Evolutionary conservation across 2,797 vertebrate species (phyloP).

Genomic region (Molossus alvarezi): DNA sequence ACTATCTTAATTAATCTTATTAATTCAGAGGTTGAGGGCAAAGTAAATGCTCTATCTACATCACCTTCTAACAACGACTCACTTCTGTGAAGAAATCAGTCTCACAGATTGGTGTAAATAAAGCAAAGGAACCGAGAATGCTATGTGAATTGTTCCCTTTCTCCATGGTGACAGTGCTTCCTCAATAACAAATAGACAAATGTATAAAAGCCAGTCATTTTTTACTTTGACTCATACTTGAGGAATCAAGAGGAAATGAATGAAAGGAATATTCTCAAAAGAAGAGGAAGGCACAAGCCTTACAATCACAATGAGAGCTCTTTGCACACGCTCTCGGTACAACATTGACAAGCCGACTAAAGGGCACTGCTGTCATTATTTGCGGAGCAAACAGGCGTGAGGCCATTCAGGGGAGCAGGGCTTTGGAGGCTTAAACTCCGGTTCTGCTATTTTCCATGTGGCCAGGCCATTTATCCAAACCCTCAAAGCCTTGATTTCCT

Average conservation of each 20-base stretch:
- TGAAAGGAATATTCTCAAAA: constrained; percentile 6
- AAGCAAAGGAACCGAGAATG: background rate
- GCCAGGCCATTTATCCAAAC: background rate
- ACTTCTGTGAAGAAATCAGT: background rate
- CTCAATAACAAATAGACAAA: constrained; percentile 57
- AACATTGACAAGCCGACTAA: background rate
- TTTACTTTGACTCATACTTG: constrained; percentile 65
- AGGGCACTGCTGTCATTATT: constrained; percentile 53
- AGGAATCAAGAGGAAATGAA: constrained; percentile 49
- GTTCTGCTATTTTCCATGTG: background rate
- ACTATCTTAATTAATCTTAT: constrained; percentile 59
- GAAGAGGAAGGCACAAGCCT: constrained; percentile 41
- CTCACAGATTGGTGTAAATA: background rate
- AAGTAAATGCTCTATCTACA: background rate
- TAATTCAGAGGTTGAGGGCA: constrained; percentile 31
- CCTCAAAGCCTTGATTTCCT: constrained; percentile 34
- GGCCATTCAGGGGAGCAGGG: background rate
- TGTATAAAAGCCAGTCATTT: constrained; percentile 5
- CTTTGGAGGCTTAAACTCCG: constrained; percentile 27
- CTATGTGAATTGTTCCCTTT: constrained; percentile 46
- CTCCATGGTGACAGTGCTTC: constrained; percentile 46
- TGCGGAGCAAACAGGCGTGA: constrained; percentile 65
- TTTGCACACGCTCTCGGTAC: constrained; percentile 23
- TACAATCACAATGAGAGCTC: background rate
- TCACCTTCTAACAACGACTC: background rate